Base-by-base conservation (phyloP, 2,113 vertebrate genomes). In the Montifringilla adamsi region DNA sequence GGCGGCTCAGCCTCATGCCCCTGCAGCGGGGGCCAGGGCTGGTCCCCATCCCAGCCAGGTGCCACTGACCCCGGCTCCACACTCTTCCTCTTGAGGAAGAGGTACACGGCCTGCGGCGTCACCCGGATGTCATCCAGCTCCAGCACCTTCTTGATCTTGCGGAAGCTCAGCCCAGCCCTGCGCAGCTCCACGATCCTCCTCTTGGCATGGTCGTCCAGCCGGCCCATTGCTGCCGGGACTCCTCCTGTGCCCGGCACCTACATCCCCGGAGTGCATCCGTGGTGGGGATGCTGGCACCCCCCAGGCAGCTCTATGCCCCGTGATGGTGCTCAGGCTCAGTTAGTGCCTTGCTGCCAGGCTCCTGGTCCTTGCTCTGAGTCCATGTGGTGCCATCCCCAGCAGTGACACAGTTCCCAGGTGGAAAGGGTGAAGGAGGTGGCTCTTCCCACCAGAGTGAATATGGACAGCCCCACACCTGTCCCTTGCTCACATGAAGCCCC, bases 121-220 rank as follows among this genome's bases (percentile, higher is more conserved):
- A 99, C 98, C 39, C 95, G 98, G 78, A 99, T 99, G 87, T 98
- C 98, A 17, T 99, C 99, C 96, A 99, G 95, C 94, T 99, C 98
- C 76, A 99, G 96, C 73, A 99, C 98, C 35, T 98, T 98, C 97
- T 99, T 99, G 95, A 99, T 99, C 89, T 98, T 99, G 50, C 98
- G 98, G 83, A 99, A 98, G 96, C 98, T 99, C 56, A 99, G 96
- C 37, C 98, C 98, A 0, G 98, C 98, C 89, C 98, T 97, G 50
- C 98, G 97, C 91, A 99, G 96, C 95, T 99, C 98, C 96, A 99
- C 98, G 1, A 98, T 98, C 95, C 98, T 98, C 66, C 97, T 98
- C 95, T 99, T 99, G 69, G 98, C 98, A 0, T 97, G 97, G 28
- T 98, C 98, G 5, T 99, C 98, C 69, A 99, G 96, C 53, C 98